These are phyloP conservation scores for Melipona beecheii DNA, from an alignment of 2,888 invertebrate genomes.

Conservation along the genomic window DNA sequence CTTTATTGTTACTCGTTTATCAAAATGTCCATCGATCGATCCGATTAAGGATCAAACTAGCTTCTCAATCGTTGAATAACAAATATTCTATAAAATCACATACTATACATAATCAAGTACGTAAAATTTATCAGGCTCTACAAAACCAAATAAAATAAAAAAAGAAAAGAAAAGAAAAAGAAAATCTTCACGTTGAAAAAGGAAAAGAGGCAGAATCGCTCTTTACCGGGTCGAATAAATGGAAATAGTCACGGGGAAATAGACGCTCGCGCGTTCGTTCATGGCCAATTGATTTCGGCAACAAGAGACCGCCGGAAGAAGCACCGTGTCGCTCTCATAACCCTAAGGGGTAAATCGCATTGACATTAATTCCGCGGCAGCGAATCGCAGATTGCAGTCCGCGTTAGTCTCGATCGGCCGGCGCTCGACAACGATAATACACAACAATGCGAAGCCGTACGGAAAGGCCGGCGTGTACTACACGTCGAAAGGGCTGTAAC, in stretches of 20 bases:
- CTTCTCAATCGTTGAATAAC: too few species aligned
- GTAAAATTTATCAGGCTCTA: too few species aligned
- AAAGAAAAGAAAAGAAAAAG: too few species aligned
- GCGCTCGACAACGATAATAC: conserved; percentile 49
- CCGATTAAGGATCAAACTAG: too few species aligned
- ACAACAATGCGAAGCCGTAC: conserved; percentile 71
- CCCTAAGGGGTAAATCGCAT: not conserved
- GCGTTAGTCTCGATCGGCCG: not conserved
- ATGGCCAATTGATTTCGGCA: not conserved
- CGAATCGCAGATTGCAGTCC: not conserved
- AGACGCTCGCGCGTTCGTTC: not conserved
- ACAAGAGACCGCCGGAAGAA: not conserved
- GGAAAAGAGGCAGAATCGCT: too few species aligned
- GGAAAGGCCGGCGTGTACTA: conserved; percentile 45
- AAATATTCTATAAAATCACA: too few species aligned
- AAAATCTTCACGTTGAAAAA: too few species aligned
- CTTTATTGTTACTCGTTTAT: too few species aligned
- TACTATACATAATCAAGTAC: too few species aligned
- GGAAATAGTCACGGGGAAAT: not conserved
- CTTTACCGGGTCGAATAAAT: not conserved
- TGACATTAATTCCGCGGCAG: not conserved
- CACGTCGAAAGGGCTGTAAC: conserved; percentile 74
- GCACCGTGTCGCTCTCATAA: not conserved
- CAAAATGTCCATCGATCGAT: too few species aligned
- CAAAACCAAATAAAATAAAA: too few species aligned